Conservation (phyloP, 2,888 invertebrate genomes). For the Erannis defoliaria region DNA sequence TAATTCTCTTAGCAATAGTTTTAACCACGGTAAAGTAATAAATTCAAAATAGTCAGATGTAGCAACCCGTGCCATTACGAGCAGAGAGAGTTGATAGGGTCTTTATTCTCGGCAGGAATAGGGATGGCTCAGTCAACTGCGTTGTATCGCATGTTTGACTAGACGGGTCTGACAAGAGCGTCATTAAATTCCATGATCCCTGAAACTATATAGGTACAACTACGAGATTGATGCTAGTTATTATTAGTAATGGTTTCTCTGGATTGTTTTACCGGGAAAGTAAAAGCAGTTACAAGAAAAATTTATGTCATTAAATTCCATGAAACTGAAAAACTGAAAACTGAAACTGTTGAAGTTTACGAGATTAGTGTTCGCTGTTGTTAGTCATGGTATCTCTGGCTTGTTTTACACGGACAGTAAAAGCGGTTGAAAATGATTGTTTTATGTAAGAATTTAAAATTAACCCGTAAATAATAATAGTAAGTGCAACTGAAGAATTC, state of each 20-base stretch:
- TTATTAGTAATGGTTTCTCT: neutral
- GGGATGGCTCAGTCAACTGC: slow-evolving; percentile 21
- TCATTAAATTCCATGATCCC: slow-evolving; percentile 24
- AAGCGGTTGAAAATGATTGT: no score
- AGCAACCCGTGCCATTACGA: neutral
- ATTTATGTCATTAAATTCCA: no score
- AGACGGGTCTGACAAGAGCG: slow-evolving; percentile 9
- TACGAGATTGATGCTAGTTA: neutral
- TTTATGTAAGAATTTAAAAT: no score
- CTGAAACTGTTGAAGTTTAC: no score
- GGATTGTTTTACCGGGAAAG: neutral
- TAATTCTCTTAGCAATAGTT: neutral
- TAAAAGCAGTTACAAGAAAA: no score
- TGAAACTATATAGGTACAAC: no score
- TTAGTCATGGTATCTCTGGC: no score
- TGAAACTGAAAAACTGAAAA: no score
- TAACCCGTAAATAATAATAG: no score
- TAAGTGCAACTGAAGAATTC: neutral
- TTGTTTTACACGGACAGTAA: no score
- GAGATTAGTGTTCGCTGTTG: no score
- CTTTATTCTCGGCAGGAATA: slow-evolving; percentile 19
- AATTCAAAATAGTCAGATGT: no score
- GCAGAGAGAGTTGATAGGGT: slow-evolving; percentile 3
- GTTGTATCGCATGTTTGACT: slow-evolving; percentile 25
- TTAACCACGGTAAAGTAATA: neutral